phyloP scores from a whole-genome alignment of 2,113 vertebrate species.

The Helogale parvula region DNA sequence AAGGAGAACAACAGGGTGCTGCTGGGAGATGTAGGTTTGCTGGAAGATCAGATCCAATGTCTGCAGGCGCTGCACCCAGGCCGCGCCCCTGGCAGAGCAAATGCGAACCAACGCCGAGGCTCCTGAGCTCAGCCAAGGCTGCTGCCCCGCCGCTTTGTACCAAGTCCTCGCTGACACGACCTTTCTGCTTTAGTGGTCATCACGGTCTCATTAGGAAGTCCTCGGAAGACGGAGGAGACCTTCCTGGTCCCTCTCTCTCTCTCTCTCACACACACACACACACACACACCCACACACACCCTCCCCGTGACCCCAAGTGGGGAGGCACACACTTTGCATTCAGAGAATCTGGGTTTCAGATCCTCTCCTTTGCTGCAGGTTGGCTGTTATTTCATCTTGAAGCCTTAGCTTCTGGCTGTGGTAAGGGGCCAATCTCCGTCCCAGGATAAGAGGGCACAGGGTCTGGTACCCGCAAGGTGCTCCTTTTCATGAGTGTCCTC shows the following conservation, averaged over 20 bases:
- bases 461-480: not conserved
- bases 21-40: not conserved
- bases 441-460: not conserved
- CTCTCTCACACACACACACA: too few relatives aligned
- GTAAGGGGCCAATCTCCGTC: not conserved
- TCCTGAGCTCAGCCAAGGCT: not conserved
- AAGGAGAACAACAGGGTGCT: not conserved
- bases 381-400: not conserved
- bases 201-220: not conserved
- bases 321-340: not conserved
- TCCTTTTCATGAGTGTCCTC: not conserved
- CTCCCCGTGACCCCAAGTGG: not conserved
- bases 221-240: not conserved
- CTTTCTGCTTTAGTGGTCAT: not conserved
- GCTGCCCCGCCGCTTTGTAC: not conserved
- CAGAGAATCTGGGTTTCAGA: not conserved
- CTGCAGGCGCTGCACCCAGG: not conserved
- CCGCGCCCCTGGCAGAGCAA: too few relatives aligned
- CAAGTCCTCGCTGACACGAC: not conserved
- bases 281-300: too few relatives aligned
- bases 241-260: not conserved
- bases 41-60: not conserved
- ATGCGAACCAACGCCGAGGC: not conserved
- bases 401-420: not conserved
- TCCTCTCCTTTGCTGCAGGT: not conserved